These are phyloP conservation scores for Synanthedon myopaeformis DNA, from an alignment of 2,888 invertebrate genomes.

Conservation along the genomic window DNA sequence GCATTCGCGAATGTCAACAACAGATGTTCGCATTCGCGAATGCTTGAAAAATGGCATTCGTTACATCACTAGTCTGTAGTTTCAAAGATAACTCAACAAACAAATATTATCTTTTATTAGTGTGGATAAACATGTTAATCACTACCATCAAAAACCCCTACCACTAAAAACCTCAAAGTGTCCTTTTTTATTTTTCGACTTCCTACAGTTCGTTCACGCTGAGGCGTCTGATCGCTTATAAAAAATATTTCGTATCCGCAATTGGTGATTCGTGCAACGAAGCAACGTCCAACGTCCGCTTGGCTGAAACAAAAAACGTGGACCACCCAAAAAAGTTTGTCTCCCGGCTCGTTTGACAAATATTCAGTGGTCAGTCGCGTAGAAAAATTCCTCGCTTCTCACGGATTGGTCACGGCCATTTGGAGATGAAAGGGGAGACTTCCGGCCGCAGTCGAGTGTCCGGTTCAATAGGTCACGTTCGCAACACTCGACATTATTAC, in stretches of 20 bases:
- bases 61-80: no score
- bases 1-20: no score
- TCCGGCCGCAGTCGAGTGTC: slow-evolving; percentile 56
- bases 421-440: slow-evolving; percentile 56
- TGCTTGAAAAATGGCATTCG: no score
- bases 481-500: not conserved
- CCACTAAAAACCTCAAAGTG: no score
- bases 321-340: slow-evolving; percentile 39
- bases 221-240: no score
- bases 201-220: no score
- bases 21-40: no score
- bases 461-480: slow-evolving; percentile 30
- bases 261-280: slow-evolving; percentile 6
- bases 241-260: slow-evolving; percentile 5
- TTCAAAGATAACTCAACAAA: not conserved
- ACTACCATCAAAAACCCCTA: no score
- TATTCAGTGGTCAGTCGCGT: slow-evolving; percentile 54
- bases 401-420: slow-evolving; percentile 58
- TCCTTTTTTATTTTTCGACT: no score
- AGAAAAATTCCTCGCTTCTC: slow-evolving; percentile 57
- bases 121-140: no score
- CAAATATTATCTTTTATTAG: not conserved
- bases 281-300: slow-evolving; percentile 1
- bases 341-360: slow-evolving; percentile 35
- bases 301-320: slow-evolving; percentile 28